phyloP scores from a whole-genome alignment of 23 tunicate genomes.

The Styela plicata region DNA sequence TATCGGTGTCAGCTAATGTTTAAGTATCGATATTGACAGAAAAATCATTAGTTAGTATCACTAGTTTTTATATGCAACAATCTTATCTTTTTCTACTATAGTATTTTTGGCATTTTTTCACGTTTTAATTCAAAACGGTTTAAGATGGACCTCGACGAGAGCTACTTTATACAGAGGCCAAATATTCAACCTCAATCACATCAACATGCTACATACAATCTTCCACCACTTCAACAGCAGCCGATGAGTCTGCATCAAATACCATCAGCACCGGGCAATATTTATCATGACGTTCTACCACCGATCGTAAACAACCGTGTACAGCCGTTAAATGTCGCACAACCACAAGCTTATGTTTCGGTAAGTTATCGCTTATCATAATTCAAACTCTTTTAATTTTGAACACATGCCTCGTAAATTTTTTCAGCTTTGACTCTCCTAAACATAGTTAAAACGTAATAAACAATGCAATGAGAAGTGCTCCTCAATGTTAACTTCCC shows the following conservation, averaged over 20 bases:
- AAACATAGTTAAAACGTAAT: too few species aligned
- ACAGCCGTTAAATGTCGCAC: background rate
- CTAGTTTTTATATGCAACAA: background rate
- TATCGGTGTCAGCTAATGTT: too few species aligned
- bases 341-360: background rate
- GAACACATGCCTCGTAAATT: too few species aligned
- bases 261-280: background rate
- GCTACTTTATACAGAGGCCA: background rate
- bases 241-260: background rate
- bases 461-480: background rate
- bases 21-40: too few species aligned
- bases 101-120: background rate
- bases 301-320: background rate
- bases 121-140: background rate
- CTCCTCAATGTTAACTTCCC: background rate
- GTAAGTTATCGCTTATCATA: background rate
- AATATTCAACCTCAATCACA: background rate
- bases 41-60: too few species aligned
- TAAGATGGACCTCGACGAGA: background rate
- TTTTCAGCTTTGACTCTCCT: too few species aligned
- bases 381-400: too few species aligned
- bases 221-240: background rate
- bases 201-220: background rate
- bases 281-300: background rate
- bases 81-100: too few species aligned